phyloP scores from a whole-genome alignment of 1,140 invertebrate species.

The Chymomyza costata region DNA sequence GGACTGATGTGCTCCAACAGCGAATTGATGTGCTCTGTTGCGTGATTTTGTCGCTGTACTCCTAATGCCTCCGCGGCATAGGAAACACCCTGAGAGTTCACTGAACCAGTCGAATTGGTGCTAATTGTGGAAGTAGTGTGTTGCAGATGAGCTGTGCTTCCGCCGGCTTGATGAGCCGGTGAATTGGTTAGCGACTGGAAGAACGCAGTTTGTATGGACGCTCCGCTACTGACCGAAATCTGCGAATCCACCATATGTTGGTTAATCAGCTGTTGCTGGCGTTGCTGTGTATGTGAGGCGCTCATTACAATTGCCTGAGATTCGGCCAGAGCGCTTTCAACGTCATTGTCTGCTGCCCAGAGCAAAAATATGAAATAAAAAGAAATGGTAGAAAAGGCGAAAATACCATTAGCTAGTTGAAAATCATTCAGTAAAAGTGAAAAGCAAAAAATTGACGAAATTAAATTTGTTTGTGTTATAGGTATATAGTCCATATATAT shows the following conservation, averaged over 20 bases:
- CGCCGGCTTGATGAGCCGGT: conserved; percentile 36
- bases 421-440: too few species aligned
- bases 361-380: neutral
- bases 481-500: too few species aligned
- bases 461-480: too few species aligned
- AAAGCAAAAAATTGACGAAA: too few species aligned
- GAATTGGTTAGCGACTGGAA: conserved; percentile 52
- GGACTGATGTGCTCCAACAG: conserved; percentile 55
- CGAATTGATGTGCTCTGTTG: conserved; percentile 44
- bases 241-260: conserved; percentile 67
- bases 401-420: too few species aligned
- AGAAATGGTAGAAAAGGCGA: too few species aligned
- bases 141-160: conserved; percentile 18
- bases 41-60: conserved; percentile 10
- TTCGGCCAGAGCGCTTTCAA: conserved; percentile 46
- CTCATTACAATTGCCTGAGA: conserved; percentile 50
- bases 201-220: conserved; percentile 65
- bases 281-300: conserved; percentile 39
- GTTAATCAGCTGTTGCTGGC: conserved; percentile 44
- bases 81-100: conserved; percentile 38
- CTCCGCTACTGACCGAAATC: conserved; percentile 60
- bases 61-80: conserved; percentile 49
- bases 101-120: conserved; percentile 37
- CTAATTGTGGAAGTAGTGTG: conserved; percentile 46
- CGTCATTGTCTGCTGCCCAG: conserved; percentile 45